These are phyloP conservation scores for Metallyticus violacea DNA, from an alignment of 2,888 invertebrate genomes.

Conservation along the genomic window DNA sequence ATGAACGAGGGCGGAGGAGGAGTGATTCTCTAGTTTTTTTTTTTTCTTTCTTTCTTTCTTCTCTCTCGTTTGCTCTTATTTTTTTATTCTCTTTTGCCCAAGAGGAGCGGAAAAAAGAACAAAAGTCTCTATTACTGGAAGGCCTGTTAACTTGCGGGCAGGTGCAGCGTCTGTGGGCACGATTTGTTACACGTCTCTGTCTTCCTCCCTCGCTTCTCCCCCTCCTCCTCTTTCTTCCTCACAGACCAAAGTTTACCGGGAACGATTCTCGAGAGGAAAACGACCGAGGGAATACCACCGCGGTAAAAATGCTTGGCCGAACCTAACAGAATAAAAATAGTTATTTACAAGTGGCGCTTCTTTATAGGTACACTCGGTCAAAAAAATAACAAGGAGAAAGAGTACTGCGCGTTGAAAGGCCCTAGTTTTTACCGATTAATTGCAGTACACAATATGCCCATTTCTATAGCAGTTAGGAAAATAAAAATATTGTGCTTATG, in stretches of 20 bases:
- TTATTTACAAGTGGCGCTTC: background rate
- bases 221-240: background rate
- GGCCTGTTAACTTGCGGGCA: conserved; percentile 11
- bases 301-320: background rate
- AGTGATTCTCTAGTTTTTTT: background rate
- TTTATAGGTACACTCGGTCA: background rate
- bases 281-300: background rate
- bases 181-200: conserved; percentile 17
- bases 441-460: too few relatives aligned
- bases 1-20: background rate
- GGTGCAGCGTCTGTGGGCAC: conserved; percentile 4
- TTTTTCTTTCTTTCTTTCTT: background rate
- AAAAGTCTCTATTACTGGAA: conserved; percentile 17
- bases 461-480: too few relatives aligned
- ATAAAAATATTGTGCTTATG: too few relatives aligned
- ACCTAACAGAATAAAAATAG: background rate
- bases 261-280: background rate
- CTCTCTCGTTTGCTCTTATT: background rate
- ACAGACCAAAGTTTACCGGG: background rate
- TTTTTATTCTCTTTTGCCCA: background rate
- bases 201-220: background rate
- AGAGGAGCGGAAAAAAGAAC: background rate
- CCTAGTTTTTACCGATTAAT: too few relatives aligned
- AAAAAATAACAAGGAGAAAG: too few relatives aligned
- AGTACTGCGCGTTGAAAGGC: too few relatives aligned